These are phyloP conservation scores for Lepidurus apus DNA, from an alignment of 1,140 invertebrate species.

Conservation along the genomic window DNA sequence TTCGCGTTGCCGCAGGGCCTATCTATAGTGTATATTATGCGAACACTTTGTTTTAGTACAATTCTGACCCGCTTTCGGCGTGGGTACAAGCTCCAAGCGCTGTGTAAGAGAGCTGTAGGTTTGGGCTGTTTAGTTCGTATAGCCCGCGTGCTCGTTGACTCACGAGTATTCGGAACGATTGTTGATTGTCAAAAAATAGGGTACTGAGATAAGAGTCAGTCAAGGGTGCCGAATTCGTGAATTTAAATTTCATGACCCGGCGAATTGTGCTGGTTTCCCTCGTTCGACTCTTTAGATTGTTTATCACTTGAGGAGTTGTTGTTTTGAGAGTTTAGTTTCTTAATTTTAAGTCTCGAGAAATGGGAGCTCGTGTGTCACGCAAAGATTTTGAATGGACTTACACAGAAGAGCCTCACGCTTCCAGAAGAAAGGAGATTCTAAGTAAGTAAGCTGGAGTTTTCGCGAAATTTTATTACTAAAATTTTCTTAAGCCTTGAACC, in stretches of 20 bases:
- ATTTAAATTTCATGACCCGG: not conserved
- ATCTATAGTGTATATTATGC: too few species aligned
- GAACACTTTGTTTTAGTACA: too few species aligned
- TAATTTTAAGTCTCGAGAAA: slow-evolving; percentile 43
- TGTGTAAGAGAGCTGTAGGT: not conserved
- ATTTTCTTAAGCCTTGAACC: too few species aligned
- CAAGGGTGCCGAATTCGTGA: not conserved
- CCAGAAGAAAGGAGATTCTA: slow-evolving; percentile 85
- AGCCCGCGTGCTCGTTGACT: not conserved
- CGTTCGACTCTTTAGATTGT: not conserved
- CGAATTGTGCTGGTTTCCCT: not conserved
- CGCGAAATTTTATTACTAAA: too few species aligned
- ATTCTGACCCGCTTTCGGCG: too few species aligned
- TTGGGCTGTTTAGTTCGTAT: not conserved
- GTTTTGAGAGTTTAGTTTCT: not conserved
- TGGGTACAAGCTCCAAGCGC: too few species aligned
- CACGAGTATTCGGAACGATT: not conserved
- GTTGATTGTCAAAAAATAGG: too few species aligned
- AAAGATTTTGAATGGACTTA: slow-evolving; percentile 94
- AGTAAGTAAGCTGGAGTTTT: slow-evolving; percentile 51
- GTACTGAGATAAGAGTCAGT: too few species aligned
- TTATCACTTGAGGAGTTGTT: too few species aligned
- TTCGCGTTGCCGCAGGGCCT: too few species aligned
- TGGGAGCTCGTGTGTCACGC: slow-evolving; percentile 80
- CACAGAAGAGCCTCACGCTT: slow-evolving; percentile 96